Conservation (phyloP, 1,140 invertebrate species). For the Berghia stephanieae region DNA sequence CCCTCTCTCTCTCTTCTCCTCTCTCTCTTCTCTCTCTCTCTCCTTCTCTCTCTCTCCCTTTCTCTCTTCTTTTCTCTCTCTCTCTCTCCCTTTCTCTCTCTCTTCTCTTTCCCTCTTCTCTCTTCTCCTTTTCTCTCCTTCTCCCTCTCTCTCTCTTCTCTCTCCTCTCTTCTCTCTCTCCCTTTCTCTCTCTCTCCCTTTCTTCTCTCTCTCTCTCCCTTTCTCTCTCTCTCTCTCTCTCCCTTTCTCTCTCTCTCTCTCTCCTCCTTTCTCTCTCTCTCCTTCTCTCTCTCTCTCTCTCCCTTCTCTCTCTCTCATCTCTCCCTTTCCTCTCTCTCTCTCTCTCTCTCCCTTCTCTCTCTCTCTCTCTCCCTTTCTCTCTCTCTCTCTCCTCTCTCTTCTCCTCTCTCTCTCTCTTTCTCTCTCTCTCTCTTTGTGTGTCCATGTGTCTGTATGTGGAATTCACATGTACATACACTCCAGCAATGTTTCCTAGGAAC, state of each 20-base stretch:
- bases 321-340: not conserved
- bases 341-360: no score
- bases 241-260: not conserved
- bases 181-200: not conserved
- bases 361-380: not conserved
- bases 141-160: not conserved
- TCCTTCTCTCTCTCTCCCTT: not conserved
- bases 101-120: not conserved
- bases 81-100: not conserved
- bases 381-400: not conserved
- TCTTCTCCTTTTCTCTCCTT: not conserved
- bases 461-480: no score
- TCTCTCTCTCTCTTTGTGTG: no score
- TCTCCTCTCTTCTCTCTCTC: not conserved
- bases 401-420: not conserved
- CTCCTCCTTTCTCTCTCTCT: slow-evolving; percentile 9
- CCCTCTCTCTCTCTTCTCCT: not conserved
- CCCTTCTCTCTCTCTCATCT: no score
- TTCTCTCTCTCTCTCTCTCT: slow-evolving; percentile 5
- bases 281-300: not conserved
- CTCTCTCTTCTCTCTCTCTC: not conserved
- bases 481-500: no score
- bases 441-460: no score
- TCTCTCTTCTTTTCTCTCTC: not conserved
- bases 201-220: not conserved